Evolutionary conservation across 2,113 vertebrate genomes (phyloP).

Genomic region (Leucoraja erinaceus): DNA sequence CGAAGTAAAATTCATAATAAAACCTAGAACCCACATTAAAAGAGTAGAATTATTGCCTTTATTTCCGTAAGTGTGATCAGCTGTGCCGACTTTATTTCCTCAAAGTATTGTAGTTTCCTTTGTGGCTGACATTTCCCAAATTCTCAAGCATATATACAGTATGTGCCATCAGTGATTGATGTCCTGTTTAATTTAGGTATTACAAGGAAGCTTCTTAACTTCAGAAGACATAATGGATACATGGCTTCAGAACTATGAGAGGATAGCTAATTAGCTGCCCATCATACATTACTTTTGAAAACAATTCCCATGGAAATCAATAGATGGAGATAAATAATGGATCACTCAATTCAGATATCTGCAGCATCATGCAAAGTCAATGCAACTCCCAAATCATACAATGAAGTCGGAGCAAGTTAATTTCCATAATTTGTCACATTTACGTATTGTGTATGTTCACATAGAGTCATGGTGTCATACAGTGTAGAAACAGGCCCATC

Average conservation of each 20-base stretch:
- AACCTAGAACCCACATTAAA: too few species aligned
- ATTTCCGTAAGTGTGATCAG: too few species aligned
- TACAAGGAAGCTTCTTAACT: background rate
- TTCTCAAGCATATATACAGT: background rate
- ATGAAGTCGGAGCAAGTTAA: background rate
- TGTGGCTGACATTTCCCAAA: background rate
- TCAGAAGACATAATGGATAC: background rate
- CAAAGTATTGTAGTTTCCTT: background rate
- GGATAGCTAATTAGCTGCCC: background rate
- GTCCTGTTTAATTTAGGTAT: background rate
- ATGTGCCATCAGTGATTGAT: background rate
- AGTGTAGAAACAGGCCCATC: too few species aligned
- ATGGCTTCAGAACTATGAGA: background rate
- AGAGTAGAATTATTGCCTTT: background rate
- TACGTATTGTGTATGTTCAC: too few species aligned
- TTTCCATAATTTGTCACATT: background rate
- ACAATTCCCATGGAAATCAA: background rate
- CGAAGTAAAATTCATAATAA: too few species aligned
- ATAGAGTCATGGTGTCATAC: too few species aligned
- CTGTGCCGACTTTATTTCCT: background rate
- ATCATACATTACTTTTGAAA: background rate
- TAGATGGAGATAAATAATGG: background rate
- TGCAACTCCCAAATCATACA: background rate
- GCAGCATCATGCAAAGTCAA: background rate
- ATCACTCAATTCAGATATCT: background rate